Evolutionary conservation across 1,140 invertebrate species (phyloP).

Genomic region (Eciton burchellii): DNA sequence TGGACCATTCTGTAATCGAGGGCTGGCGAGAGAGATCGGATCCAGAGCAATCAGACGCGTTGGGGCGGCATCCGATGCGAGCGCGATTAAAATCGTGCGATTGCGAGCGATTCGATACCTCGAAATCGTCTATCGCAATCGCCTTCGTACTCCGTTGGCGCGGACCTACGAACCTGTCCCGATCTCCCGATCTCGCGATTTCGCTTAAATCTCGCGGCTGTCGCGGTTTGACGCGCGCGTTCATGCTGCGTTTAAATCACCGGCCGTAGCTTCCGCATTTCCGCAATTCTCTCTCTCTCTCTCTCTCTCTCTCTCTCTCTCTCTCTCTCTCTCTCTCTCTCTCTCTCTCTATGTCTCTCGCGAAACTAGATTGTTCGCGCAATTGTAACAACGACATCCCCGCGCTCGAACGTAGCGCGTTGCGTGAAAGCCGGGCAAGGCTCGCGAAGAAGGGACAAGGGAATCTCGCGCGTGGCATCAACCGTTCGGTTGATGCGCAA

Average conservation of each 20-base stretch:
- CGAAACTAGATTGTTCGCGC: constrained; percentile 17
- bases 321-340: too few species aligned
- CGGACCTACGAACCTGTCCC: neutral
- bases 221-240: neutral
- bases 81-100: neutral
- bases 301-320: too few species aligned
- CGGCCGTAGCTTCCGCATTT: constrained; percentile 18
- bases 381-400: neutral
- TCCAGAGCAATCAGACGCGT: neutral
- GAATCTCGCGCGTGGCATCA: too few species aligned
- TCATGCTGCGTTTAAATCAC: constrained; percentile 39
- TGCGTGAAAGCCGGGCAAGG: constrained; percentile 57
- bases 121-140: neutral
- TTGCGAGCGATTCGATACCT: neutral
- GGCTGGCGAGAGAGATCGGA: neutral
- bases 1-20: neutral
- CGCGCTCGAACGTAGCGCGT: constrained; percentile 30
- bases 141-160: neutral
- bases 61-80: neutral
- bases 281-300: too few species aligned
- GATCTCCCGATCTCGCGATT: neutral
- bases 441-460: constrained; percentile 11
- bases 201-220: neutral
- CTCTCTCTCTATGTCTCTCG: too few species aligned
- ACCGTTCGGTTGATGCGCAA: constrained; percentile 10